phyloP scores from a whole-genome alignment of 2,113 vertebrate species.

The Xenotilapia leptura region DNA sequence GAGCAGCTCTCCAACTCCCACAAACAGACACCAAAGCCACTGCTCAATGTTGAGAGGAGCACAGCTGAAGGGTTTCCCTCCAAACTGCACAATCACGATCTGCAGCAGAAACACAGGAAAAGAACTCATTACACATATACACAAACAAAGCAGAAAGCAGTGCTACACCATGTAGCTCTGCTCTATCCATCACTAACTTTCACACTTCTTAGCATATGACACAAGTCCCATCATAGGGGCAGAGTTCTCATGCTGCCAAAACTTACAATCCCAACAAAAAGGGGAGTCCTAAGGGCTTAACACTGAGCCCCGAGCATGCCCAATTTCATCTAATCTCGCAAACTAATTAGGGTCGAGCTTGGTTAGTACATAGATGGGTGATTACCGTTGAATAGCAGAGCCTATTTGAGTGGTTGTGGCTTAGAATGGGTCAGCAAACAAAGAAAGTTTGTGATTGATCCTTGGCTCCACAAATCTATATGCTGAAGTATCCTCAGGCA shows the following conservation, averaged over 20 bases:
- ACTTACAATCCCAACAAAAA: neutral
- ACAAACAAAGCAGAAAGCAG: neutral
- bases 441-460: neutral
- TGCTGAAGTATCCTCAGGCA: neutral
- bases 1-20: slow-evolving; percentile 86
- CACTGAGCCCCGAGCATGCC: neutral
- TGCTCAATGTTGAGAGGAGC: slow-evolving; percentile 84
- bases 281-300: neutral
- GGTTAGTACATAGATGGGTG: neutral
- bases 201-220: neutral
- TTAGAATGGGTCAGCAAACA: neutral
- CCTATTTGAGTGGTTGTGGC: neutral
- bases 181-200: neutral
- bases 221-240: neutral
- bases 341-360: neutral
- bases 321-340: neutral
- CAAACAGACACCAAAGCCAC: slow-evolving; percentile 92
- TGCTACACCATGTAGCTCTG: neutral
- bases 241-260: neutral
- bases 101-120: slow-evolving; percentile 48
- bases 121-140: neutral
- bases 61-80: slow-evolving; percentile 90
- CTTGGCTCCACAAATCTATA: neutral
- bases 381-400: neutral
- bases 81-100: slow-evolving; percentile 88